Evolutionary conservation across 1,140 invertebrate species (phyloP), one percentile per base, ranked within the genome.

Genomic region (Armadillidium nasatum): DNA sequence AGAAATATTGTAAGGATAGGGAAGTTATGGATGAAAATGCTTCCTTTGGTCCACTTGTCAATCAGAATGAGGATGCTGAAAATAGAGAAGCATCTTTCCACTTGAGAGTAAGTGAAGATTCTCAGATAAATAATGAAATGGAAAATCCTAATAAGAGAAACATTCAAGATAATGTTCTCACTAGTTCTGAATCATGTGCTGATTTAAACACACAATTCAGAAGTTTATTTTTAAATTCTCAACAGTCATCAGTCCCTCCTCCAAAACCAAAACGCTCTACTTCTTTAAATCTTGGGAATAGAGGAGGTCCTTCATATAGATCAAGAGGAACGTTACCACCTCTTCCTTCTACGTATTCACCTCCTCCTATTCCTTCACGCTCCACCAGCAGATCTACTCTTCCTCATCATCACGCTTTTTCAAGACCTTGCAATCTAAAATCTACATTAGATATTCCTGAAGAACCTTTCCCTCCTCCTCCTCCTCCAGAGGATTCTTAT

Each of bases 1-100:
- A 91, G 82, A 90, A 90, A 83, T 91, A 91, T 82, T 89, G 81
- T 83, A 85, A 87, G 44, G 86, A 86, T 68, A 84, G 87, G 82
- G 87, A 89, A 82, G 86, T 87, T 70, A 84, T 86, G 33, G 87
- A 88, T 74, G 78, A 77, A 11, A 74, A 77, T 15, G 71, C 45
- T 54, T 66, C n/a, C 21, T 73, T 33, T 45, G 69, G 72, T 71
- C 74, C 44, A 7, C 67, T 68, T 23, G 44, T 33, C 73, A 74
- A 76, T 60, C 15, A 73, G 10, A 15, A 74, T 66, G 76, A 71
- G 19, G 10, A 74, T 46, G 74, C 68, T 9, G 70, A 67, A 11
- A 71, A 33, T 79, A 44, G 72, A 73, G 46, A 74, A 67, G 44
- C 73, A 69, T 44, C 60, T 46, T 15, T 76, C 71, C 68, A 19